These are phyloP conservation scores for Tethya wilhelma DNA, from an alignment of 37 sponge, comb jelly and placozoan species.

Conservation along the genomic window DNA sequence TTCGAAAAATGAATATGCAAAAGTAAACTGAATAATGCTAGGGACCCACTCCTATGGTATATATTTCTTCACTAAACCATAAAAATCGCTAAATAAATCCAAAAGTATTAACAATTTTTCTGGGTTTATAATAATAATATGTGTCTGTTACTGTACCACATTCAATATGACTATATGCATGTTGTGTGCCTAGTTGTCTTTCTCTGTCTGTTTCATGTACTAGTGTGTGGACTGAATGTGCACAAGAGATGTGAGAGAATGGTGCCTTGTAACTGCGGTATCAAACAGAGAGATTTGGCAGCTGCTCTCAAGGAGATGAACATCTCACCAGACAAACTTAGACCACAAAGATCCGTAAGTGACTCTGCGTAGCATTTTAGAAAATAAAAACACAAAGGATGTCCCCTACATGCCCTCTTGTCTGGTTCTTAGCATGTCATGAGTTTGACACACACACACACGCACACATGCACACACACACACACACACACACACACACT, in stretches of 20 bases:
- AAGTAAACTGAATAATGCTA: too few relatives aligned
- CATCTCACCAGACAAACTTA: constrained; percentile 77
- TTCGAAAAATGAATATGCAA: too few relatives aligned
- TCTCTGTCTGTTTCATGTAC: neutral
- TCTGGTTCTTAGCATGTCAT: neutral
- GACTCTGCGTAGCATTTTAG: too few relatives aligned
- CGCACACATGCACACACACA: too few relatives aligned
- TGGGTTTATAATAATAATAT: too few relatives aligned
- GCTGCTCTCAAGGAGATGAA: constrained; percentile 80
- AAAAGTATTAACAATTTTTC: too few relatives aligned
- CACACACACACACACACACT: too few relatives aligned
- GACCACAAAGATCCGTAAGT: constrained; percentile 24
- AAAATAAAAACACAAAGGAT: too few relatives aligned
- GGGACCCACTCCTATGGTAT: too few relatives aligned
- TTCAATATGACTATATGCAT: neutral
- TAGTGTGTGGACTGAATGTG: constrained; percentile 92
- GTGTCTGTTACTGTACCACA: too few relatives aligned
- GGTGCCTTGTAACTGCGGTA: constrained; percentile 93
- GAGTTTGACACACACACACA: neutral
- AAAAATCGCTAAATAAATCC: too few relatives aligned
- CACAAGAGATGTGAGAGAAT: constrained; percentile 91
- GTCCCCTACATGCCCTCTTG: neutral
- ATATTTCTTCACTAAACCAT: too few relatives aligned
- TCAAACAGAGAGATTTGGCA: constrained; percentile 85
- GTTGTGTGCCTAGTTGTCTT: neutral